phyloP scores from a whole-genome alignment of 92 coral and sea anemone genomes.

The Palythoa grandis region DNA sequence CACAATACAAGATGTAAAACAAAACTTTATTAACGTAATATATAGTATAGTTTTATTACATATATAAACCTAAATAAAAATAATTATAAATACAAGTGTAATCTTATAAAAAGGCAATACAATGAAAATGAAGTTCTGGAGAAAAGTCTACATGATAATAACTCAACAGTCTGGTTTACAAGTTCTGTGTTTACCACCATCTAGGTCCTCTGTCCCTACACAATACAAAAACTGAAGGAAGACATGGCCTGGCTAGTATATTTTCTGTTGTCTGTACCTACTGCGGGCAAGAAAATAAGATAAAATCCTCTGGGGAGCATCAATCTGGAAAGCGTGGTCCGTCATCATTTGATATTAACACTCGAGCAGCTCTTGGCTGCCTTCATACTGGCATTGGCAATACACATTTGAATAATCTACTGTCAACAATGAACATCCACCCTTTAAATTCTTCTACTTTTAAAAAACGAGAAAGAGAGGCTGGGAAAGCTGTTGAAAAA shows the following conservation, averaged over 20 bases:
- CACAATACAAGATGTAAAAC: neutral
- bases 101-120: neutral
- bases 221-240: neutral
- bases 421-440: constrained; percentile 49
- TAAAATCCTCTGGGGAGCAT: constrained; percentile 28
- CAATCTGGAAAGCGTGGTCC: constrained; percentile 40
- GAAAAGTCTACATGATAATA: neutral
- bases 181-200: neutral
- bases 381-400: constrained; percentile 56
- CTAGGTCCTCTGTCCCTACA: constrained; percentile 11
- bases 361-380: constrained; percentile 44
- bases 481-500: constrained; percentile 36
- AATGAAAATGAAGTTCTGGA: neutral
- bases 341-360: constrained; percentile 29
- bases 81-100: neutral
- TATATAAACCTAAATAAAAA: neutral
- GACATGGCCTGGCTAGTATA: constrained; percentile 4
- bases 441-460: constrained; percentile 15
- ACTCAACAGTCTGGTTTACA: neutral
- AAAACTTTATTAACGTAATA: neutral
- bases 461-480: constrained; percentile 58
- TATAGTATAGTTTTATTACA: neutral
- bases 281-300: neutral
- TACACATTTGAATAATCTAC: constrained; percentile 42
- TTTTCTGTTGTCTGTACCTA: constrained; percentile 23